A percentile compares a stretch with the other conserved stretches of the same genome.
phyloP scores from a whole-genome alignment of 1,140 invertebrate genomes.

The Diachasmimorpha longicaudata region DNA sequence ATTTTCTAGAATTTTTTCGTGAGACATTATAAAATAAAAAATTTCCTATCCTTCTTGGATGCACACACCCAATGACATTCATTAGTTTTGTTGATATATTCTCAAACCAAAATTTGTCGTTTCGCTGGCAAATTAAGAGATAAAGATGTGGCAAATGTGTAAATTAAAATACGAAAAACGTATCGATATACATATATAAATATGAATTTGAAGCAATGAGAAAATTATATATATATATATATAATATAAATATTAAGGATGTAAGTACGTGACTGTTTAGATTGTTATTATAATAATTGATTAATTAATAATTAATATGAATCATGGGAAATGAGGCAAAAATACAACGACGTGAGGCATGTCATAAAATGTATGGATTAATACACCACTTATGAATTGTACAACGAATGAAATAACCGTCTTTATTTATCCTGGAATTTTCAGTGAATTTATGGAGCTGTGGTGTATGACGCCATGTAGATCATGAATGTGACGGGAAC shows the following conservation, averaged over 20 bases:
- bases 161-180: neutral
- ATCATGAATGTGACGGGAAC: no score
- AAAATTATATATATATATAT: neutral
- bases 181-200: neutral
- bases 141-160: neutral
- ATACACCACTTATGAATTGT: neutral
- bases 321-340: neutral
- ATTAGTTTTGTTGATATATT: neutral
- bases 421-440: neutral
- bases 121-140: neutral
- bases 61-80: neutral
- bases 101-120: neutral
- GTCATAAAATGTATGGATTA: neutral
- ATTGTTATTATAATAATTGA: neutral
- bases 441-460: no score
- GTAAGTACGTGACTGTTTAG: neutral
- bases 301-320: neutral
- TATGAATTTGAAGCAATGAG: neutral
- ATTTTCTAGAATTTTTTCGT: no score
- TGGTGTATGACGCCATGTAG: no score
- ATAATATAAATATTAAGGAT: neutral
- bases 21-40: no score
- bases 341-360: neutral
- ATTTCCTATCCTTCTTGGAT: neutral
- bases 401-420: neutral